Evolutionary conservation across 2,888 invertebrate genomes (phyloP), one percentile per base, ranked within the genome.

Genomic region (Synergus japonicus): DNA sequence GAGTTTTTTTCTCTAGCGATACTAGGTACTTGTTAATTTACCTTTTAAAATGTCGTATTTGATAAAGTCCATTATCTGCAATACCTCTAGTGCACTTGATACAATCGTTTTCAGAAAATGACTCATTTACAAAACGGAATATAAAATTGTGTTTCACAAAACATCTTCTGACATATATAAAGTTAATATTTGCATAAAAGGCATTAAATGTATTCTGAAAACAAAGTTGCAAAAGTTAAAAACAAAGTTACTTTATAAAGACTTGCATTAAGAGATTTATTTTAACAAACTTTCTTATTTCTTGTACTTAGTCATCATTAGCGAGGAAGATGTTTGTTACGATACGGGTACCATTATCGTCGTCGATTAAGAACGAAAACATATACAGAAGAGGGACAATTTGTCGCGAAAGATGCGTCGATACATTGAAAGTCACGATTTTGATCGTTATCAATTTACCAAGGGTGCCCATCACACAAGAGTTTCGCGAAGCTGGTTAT

Each of bases 361-460:
- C 49, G 13, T 37, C 49, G 37, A 49, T 73, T 73, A n/a, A 73
- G 73, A n/a, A 54, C 15, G 37, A 54, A 54, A 73, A 73, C 67
- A 69, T 49, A 49, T 49, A 49, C 69, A 73, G 73, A 73, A 13
- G 10, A 54, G 54, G n/a, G 54, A 54, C 60, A 78, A 78, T 69
- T 78, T 78, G 78, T 78, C 78, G 67, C 60, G 46, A 69, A 29
- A 60, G 69, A 69, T 66, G 67, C 69, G 69, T 78, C 69, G 78
- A 78, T 78, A 60, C 44, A 78, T 78, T 44, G 58, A 66, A 41
- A 78, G 78, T 79, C 79, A 78, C 77, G 83, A 79, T 76, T 82
- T 66, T 73, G 82, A 83, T 83, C 76, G 41, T 77, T 83, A 86
- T 85, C 83, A 58, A 43, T 58, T 77, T 79, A 58, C 64, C 65